Evolutionary conservation across 2,113 vertebrate species (phyloP), one percentile per base, ranked within the genome.

Genomic region (Centropus bengalensis): DNA sequence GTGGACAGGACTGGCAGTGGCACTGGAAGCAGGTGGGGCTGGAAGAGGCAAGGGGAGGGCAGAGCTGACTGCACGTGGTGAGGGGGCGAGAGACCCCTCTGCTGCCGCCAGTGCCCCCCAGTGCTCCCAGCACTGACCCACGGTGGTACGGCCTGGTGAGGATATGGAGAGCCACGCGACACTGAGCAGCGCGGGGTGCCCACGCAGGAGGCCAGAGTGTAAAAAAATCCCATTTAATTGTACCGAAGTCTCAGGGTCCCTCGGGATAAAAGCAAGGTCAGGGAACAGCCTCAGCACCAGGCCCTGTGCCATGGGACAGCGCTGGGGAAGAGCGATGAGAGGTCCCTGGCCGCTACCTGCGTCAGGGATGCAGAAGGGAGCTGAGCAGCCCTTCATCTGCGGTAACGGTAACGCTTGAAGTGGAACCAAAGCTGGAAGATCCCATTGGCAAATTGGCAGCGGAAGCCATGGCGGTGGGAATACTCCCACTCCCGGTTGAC

Each of bases 381-480:
- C 2, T 0, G 19, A 42, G 40, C 51, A 26, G 62, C 28, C 14
- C 30, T 64, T 98, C 95, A 99, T 66, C 99, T 97, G 56, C 99
- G 98, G 96, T 99, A 99, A 26, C 99, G 99, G 95, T 99, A 99
- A 14, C 99, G 98, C 97, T 99, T 99, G 92, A 99, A 99, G 96
- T 99, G 99, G 97, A 99, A 99, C 99, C 99, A 99, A 73, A 99
- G 98, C 97, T 99, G 99, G 96, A 99, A 99, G 96, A 99, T 99
- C 20, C 99, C 99, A 0, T 99, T 99, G 86, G 99, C 98, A 6
- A 99, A 99, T 97, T 99, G 99, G 97, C 99, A 99, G 88, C 99
- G 99, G 97, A 99, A 99, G 89, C 99, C 99, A 0, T 99, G 99
- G 11, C 99, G 98, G 94, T 99, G 99, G 0, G 99, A 99, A 80